Evolutionary conservation across 2,888 invertebrate species (phyloP).

Genomic region (Leptopterna dolabrata): DNA sequence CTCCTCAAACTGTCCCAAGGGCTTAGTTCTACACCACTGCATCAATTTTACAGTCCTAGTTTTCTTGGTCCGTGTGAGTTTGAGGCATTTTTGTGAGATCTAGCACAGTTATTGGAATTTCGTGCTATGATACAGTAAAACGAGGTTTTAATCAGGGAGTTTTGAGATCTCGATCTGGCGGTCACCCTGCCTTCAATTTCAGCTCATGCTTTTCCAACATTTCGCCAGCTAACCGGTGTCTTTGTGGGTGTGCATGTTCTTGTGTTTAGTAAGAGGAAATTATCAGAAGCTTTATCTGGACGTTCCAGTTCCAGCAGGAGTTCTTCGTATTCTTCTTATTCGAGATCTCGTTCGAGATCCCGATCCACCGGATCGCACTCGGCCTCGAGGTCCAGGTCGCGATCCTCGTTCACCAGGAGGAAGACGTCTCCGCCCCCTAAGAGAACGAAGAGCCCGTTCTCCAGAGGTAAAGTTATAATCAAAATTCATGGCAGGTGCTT

Average conservation of each 20-base stretch:
- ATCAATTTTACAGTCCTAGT: too few relatives aligned
- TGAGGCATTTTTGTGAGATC: too few relatives aligned
- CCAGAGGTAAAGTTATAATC: constrained; percentile 42
- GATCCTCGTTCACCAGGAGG: constrained; percentile 52
- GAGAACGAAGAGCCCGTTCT: constrained; percentile 57
- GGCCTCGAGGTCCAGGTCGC: constrained; percentile 66
- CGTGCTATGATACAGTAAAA: too few relatives aligned
- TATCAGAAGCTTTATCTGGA: constrained; percentile 40
- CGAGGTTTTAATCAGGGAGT: too few relatives aligned
- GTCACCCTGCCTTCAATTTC: not conserved
- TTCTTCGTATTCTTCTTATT: constrained; percentile 63
- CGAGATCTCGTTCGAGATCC: constrained; percentile 68
- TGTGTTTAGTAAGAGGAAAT: constrained; percentile 42
- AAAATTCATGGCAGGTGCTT: not conserved
- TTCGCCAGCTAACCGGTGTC: constrained; percentile 30
- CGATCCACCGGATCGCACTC: constrained; percentile 69
- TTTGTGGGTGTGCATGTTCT: constrained; percentile 24
- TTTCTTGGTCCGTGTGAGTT: too few relatives aligned
- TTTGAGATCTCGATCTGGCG: too few relatives aligned
- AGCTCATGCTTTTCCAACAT: not conserved
- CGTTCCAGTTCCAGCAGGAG: constrained; percentile 66
- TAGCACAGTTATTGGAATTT: too few relatives aligned
- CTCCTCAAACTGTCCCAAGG: too few relatives aligned
- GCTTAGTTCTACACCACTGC: too few relatives aligned
- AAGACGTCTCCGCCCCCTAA: constrained; percentile 51